Conservation (phyloP, 2,888 invertebrate species). For the Lasius fuliginosus region DNA sequence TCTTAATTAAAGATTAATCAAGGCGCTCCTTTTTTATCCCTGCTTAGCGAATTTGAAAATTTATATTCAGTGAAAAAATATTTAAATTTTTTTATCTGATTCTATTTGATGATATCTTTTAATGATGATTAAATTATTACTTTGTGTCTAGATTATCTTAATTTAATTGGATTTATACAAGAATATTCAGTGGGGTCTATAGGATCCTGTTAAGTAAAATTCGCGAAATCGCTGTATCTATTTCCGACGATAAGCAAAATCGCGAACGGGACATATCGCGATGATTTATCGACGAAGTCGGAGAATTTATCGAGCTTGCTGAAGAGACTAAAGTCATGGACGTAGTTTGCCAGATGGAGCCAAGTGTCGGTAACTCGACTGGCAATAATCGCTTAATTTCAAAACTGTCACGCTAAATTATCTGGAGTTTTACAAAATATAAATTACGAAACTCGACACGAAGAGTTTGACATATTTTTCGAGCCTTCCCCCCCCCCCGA, state of each 20-base stretch:
- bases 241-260: slow-evolving; percentile 1
- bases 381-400: background rate
- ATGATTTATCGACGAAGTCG: slow-evolving; percentile 36
- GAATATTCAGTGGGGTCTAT: background rate
- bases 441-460: background rate
- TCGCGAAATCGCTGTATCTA: background rate
- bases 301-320: background rate
- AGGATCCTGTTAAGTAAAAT: background rate
- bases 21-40: background rate
- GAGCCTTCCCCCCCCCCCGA: background rate
- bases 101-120: background rate
- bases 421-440: background rate
- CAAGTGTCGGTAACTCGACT: slow-evolving; percentile 14
- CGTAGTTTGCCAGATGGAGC: slow-evolving; percentile 34
- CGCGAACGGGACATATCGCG: background rate
- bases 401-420: background rate
- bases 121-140: background rate
- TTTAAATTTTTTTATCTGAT: background rate
- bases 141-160: background rate
- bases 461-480: slow-evolving; percentile 6
- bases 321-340: slow-evolving; percentile 1
- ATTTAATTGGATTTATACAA: background rate
- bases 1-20: background rate
- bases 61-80: background rate
- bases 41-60: background rate